Evolutionary conservation across 1,140 invertebrate species (phyloP).

Genomic region (Drosophila tristis): DNA sequence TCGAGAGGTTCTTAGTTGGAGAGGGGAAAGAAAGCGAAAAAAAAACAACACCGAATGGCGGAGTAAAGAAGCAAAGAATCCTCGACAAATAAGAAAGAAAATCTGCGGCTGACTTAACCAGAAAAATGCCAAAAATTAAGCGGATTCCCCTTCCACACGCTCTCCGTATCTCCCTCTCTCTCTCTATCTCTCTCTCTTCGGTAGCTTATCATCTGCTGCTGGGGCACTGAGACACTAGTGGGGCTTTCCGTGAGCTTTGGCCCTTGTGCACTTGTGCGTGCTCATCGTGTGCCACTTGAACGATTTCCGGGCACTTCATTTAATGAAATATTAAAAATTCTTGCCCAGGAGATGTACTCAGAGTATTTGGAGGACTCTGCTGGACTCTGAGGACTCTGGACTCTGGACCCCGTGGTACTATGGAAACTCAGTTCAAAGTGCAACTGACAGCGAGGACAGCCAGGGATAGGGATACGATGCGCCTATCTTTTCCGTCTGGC

Average conservation of each 20-base stretch:
- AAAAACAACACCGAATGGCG: constrained; percentile 14
- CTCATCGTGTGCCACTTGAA: constrained; percentile 79
- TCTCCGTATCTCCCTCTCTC: not conserved
- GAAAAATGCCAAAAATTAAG: constrained; percentile 80
- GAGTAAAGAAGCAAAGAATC: no score
- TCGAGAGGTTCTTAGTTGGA: constrained; percentile 18
- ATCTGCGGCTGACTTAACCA: constrained; percentile 74
- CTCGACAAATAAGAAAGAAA: constrained; percentile 49
- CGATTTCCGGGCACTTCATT: constrained; percentile 81
- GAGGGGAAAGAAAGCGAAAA: constrained; percentile 1
- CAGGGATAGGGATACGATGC: constrained; percentile 15
- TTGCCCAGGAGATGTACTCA: constrained; percentile 17
- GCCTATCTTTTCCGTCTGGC: constrained; percentile 23
- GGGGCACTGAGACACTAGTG: constrained; percentile 14
- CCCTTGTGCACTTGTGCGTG: constrained; percentile 65
- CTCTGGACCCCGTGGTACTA: constrained; percentile 6
- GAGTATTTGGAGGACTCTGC: constrained; percentile 24
- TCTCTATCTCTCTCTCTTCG: not conserved
- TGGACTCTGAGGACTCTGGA: constrained; percentile 28
- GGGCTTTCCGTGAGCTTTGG: constrained; percentile 47
- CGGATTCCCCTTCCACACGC: constrained; percentile 51
- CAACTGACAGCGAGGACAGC: constrained; percentile 48
- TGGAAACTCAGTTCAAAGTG: constrained; percentile 48
- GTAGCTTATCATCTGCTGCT: constrained; percentile 30
- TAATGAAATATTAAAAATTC: constrained; percentile 84